Evolutionary conservation across 1,140 invertebrate species (phyloP).

Genomic region (Wiebesia pumilae): DNA sequence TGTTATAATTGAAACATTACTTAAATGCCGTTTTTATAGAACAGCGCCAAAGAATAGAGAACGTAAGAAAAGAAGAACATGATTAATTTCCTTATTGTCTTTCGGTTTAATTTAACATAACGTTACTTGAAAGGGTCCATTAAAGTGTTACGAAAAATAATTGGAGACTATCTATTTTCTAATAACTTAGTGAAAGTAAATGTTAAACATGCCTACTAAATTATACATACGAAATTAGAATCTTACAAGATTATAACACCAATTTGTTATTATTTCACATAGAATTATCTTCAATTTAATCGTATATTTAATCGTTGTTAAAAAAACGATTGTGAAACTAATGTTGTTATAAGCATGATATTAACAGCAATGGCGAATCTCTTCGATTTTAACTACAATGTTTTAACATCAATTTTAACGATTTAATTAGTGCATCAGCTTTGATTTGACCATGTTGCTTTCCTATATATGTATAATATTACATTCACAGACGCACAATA

Average conservation of each 20-base stretch:
- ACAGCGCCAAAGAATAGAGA: neutral
- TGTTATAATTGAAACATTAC: slow-evolving; percentile 18
- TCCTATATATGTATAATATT: neutral
- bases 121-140: neutral
- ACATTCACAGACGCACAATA: neutral
- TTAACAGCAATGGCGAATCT: neutral
- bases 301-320: neutral
- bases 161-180: slow-evolving; percentile 38
- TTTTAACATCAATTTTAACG: neutral
- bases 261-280: slow-evolving; percentile 41
- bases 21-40: slow-evolving; percentile 20
- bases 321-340: neutral
- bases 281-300: slow-evolving; percentile 34
- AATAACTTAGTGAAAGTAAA: slow-evolving; percentile 34
- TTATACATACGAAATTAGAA: slow-evolving; percentile 24
- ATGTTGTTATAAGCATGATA: slow-evolving; percentile 22
- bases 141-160: slow-evolving; percentile 42
- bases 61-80: slow-evolving; percentile 10
- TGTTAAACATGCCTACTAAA: neutral
- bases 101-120: slow-evolving; percentile 20
- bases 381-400: no score
- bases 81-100: slow-evolving; percentile 41
- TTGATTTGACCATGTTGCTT: neutral
- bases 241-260: neutral
- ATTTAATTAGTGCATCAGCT: neutral